Evolutionary conservation across 1,140 invertebrate genomes (phyloP), one percentile per base, ranked within the genome.

Genomic region (Aphidius ervi): DNA sequence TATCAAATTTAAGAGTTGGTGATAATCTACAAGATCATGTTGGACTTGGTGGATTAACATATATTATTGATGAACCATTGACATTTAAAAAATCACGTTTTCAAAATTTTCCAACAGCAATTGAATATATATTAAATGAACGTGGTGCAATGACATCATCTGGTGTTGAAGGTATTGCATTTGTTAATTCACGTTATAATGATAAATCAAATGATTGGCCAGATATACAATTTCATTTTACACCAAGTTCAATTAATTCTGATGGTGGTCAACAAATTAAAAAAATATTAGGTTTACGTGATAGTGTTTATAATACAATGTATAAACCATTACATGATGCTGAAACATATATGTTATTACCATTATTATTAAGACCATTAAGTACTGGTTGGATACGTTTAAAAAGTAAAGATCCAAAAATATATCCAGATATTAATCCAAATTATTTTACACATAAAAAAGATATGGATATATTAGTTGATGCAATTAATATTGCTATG

Each of bases 21-120:
- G 83, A 91, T 64, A 93, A 94, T 69, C 79, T 94, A 31, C 92
- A 94, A 72, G 91, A 93, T 65, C 90, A 93, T 70, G 88, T 93
- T 0, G 92, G 91, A 0, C 73, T 92, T 1, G 91, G 91, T 4
- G 92, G 92, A 0, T 71, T 94, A 6, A 92, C 91, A 8, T 94
- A 93, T 66, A 76, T 92, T 3, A 81, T 94, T 0, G 87, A 93
- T 70, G 87, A 91, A 45, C 89, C 90, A 0, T 79, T 94, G 6
- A 90, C 89, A 0, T 87, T 93, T 54, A 92, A 85, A 52, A 90
- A 88, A 62, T 83, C 84, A 8, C 84, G 90, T 47, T 92, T 89
- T 65, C 89, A 93, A 74, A 89, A 86, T 0, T 78, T 91, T 6
- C 80, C 87, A 2, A 90, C 92, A 0, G 87, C 88, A 10, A 82